Evolutionary conservation across 2,113 vertebrate species (phyloP).

Genomic region (Rhagologus leucostigma): DNA sequence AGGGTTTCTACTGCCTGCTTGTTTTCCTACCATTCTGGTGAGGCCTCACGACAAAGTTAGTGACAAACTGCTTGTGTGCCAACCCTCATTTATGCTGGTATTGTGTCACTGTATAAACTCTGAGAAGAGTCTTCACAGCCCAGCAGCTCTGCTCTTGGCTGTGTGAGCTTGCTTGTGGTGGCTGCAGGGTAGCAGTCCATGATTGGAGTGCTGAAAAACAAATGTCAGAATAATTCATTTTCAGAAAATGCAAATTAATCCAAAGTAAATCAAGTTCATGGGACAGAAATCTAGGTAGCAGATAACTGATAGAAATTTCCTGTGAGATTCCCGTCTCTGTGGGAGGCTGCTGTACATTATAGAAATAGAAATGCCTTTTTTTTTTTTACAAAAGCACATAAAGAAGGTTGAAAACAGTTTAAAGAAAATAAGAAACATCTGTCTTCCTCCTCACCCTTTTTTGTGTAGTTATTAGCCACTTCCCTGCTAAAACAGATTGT

Average conservation of each 20-base stretch:
- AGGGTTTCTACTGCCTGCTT: not conserved
- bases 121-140: not conserved
- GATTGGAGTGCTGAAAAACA: conserved; percentile 33
- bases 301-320: conserved; percentile 16
- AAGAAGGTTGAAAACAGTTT: conserved; percentile 33
- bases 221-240: not conserved
- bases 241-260: not conserved
- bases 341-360: conserved; percentile 25
- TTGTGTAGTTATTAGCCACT: not conserved
- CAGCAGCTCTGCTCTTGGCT: not conserved
- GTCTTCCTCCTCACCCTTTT: conserved; percentile 24
- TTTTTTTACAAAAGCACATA: not conserved
- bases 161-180: not conserved
- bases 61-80: not conserved
- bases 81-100: not conserved
- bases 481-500: not conserved
- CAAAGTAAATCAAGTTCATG: not conserved
- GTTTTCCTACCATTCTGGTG: not conserved
- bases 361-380: not conserved
- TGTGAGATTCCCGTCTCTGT: not conserved
- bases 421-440: conserved; percentile 64
- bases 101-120: not conserved
- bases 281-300: not conserved
- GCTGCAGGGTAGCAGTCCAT: not conserved
- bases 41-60: not conserved